Evolutionary conservation across 2,888 invertebrate species (phyloP).

Genomic region (Hydriomena furcata): DNA sequence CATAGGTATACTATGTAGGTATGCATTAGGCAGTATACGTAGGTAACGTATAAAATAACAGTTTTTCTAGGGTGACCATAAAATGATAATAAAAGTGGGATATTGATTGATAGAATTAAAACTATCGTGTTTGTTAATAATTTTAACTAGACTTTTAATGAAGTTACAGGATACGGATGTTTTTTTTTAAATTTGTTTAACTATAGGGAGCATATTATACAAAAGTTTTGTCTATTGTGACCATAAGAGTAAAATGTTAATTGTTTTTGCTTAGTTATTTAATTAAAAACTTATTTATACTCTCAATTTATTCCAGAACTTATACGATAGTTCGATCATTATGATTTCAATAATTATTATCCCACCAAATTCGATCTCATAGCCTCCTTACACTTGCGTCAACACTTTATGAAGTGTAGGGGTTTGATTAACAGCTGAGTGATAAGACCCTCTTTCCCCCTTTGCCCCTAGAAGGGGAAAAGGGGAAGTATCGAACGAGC

Average conservation of each 20-base stretch:
- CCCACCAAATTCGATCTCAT: slow-evolving; percentile 28
- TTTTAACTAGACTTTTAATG: no score
- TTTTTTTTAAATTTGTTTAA: no score
- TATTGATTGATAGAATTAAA: no score
- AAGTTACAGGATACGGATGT: no score
- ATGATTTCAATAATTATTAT: slow-evolving; percentile 7
- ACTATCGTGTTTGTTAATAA: no score
- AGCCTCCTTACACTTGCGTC: slow-evolving; percentile 53
- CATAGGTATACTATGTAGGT: not conserved
- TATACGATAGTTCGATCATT: no score
- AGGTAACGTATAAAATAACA: slow-evolving; percentile 4
- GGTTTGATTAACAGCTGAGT: slow-evolving; percentile 65
- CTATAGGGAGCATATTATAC: no score
- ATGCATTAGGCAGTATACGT: not conserved
- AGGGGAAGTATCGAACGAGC: slow-evolving; percentile 50
- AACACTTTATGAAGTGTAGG: slow-evolving; percentile 58
- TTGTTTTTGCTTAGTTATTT: no score
- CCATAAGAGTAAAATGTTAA: no score
- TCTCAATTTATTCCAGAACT: no score
- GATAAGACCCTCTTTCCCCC: slow-evolving; percentile 50
- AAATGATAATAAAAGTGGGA: not conserved
- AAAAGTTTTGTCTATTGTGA: no score
- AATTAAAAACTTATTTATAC: no score
- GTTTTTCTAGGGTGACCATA: slow-evolving; percentile 2
- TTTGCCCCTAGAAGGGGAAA: slow-evolving; percentile 21